These are phyloP conservation scores for Tympanuchus pallidicinctus DNA, from an alignment of 2,113 vertebrate genomes.

Conservation along the genomic window DNA sequence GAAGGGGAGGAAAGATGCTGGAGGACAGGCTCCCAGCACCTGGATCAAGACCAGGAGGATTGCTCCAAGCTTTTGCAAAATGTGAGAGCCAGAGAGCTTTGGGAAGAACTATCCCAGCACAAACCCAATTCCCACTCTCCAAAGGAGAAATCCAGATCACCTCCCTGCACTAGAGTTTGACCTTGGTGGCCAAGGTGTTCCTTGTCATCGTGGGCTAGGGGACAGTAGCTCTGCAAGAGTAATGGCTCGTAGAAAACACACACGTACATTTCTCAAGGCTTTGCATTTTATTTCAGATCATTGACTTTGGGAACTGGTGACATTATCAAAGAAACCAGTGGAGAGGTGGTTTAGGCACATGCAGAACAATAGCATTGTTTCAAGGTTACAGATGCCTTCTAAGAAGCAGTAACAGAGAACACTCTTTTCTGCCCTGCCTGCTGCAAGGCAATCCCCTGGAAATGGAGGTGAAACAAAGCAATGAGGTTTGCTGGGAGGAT, in stretches of 20 bases:
- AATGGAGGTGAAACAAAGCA: background rate
- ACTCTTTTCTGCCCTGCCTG: fast-evolving
- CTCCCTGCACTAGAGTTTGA: background rate
- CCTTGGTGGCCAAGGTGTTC: background rate
- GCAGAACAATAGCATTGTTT: background rate
- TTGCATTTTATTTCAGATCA: background rate
- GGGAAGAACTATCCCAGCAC: background rate
- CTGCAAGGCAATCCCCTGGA: background rate
- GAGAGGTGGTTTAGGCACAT: background rate
- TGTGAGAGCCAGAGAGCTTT: background rate
- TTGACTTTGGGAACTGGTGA: background rate
- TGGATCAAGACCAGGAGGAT: background rate
- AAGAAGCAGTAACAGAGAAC: background rate
- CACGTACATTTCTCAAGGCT: background rate
- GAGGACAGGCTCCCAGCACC: background rate
- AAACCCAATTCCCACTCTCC: background rate
- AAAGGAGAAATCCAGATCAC: background rate
- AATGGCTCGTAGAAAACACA: background rate
- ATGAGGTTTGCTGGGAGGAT: background rate
- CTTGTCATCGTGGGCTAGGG: background rate
- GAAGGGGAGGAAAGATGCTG: background rate
- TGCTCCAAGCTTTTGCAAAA: background rate
- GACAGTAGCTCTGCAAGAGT: fast-evolving
- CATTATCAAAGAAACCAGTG: fast-evolving
- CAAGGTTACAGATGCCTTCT: background rate